Evolutionary conservation across 2,113 vertebrate species (phyloP), one percentile per base, ranked within the genome.

Genomic region (Myiozetetes cayanensis): DNA sequence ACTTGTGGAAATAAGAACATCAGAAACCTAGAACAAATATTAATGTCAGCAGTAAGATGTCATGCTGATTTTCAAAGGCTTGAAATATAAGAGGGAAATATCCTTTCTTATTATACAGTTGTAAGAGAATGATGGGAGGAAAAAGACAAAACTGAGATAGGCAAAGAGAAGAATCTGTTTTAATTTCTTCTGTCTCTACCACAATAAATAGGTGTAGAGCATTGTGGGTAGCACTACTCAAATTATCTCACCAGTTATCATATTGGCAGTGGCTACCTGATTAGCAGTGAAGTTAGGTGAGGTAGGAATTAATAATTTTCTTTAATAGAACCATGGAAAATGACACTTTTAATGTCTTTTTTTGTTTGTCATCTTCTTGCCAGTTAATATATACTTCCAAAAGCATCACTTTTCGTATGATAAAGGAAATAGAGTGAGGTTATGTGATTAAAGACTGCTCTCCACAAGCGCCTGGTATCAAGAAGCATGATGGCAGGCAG

Each of bases 281-380:
- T n/a, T 52, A 56, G 22, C 8, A 20, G 8, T 31, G n/a, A 68
- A 78, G 17, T 59, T 55, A 31, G 14, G 3, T 75, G 35, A 75
- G 9, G 12, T 31, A 30, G 21, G 33, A 87, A 90, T 50, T 61
- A n/a, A 73, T 15, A 46, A 47, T 7, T 78, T 6, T 14, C 24
- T 70, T 70, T 83, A n/a, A 74, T 27, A 58, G 20, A 78, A 47
- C 10, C 10, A 74, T 17, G 4, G 44, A 56, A 92, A 77, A 58
- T 63, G 0, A 24, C 9, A 15, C 74, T 47, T 33, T 28, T 3
- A 9, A 47, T 0, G 0, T 4, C 30, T 92, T 86, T 89, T 58
- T n/a, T 37, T 73, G 30, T 52, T 86, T 52, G 1, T 21, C 19
- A 23, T 43, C 16, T 80, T 49, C 23, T 86, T 89, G 30, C 12